Percentiles rank a stretch among this genome's conserved stretches.
Conservation (phyloP, 1,140 invertebrate genomes). For the Drosophila varians region DNA sequence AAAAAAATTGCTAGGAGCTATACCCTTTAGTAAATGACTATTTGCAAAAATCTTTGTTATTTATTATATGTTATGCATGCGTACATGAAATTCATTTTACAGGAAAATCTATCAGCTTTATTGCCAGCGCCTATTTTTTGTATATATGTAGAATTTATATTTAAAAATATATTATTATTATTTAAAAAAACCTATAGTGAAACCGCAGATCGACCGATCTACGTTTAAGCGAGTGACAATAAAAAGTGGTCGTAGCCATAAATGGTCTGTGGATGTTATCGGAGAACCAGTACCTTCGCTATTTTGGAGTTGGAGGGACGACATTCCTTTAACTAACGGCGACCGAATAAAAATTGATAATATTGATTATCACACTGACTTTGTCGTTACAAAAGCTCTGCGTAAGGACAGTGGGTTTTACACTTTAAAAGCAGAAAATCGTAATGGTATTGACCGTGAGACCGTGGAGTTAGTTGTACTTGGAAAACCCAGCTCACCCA, state of each 20-base stretch:
- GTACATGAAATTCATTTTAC: slow-evolving; percentile 18
- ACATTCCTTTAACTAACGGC: slow-evolving; percentile 91
- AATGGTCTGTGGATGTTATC: slow-evolving; percentile 95
- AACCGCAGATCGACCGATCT: slow-evolving; percentile 96
- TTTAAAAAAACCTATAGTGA: slow-evolving; percentile 86
- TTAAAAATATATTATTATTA: slow-evolving; percentile 72
- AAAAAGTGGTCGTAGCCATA: slow-evolving; percentile 96
- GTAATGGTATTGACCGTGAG: slow-evolving; percentile 94
- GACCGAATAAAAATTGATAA: slow-evolving; percentile 96
- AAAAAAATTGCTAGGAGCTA: too few relatives aligned
- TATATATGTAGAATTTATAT: slow-evolving; percentile 25
- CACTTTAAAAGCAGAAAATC: slow-evolving; percentile 94
- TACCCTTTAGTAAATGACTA: too few relatives aligned
- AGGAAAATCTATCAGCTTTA: slow-evolving; percentile 25
- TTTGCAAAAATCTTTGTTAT: background rate
- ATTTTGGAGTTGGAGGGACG: slow-evolving; percentile 94
- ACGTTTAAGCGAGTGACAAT: slow-evolving; percentile 93
- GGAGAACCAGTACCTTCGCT: slow-evolving; percentile 94
- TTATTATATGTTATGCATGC: background rate
- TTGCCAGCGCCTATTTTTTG: slow-evolving; percentile 25
- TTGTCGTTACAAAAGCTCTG: slow-evolving; percentile 91
- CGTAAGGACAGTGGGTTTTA: slow-evolving; percentile 96
- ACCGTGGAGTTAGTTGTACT: slow-evolving; percentile 96
- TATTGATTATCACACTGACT: slow-evolving; percentile 95
- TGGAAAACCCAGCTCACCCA: slow-evolving; percentile 92